Base-by-base conservation (phyloP, 2,888 invertebrate species). In the Apotomis capreana region DNA sequence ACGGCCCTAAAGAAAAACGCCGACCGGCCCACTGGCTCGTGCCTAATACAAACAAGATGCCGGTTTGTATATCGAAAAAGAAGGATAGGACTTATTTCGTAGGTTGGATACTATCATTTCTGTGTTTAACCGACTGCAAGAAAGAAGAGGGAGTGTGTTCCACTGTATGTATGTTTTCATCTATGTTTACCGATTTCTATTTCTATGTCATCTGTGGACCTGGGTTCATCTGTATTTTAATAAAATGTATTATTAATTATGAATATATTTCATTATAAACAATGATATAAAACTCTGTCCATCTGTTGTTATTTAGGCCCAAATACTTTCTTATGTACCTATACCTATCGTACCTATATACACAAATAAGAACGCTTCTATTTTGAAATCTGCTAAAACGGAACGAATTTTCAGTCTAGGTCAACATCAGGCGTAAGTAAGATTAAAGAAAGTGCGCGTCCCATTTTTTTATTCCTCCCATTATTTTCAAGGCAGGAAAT, bases 11-110 rank as follows among this genome's bases (percentile, higher is more conserved):
- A 70, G 70, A 64, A 70, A 62, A 70, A 58, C 63, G 51, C 58
- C 10, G 26, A 49, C 26, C 64, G 52, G 40, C 58, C 58, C 63
- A 37, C 63, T 64, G 70, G 64, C 8, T 59, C 64, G 63, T 58
- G 63, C 40, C 37, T 70, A 70, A 70, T 70, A 52, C 52, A 40
- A 44, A 70, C 58, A 70, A 58, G 58, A 64, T 65, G 63, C 13
- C 52, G 52, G 46, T 65, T 57, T 40, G 54, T 65, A 26, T 65
- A 26, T 26, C 40, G 40, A 55, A 36, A 54, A 36, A 44, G 46
- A 5, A 46, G 26, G 65, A 65, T 64, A n/a, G n/a, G n/a, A 54
- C 12, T 2, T 26, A 44, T 10, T 64, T 54, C 9, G 49, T 10
- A 10, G 9, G 49, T 3, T 9, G 6, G 9, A 9, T 9, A 49